phyloP scores from a whole-genome alignment of 1,140 invertebrate genomes.

The Adoxophyes honmai region DNA sequence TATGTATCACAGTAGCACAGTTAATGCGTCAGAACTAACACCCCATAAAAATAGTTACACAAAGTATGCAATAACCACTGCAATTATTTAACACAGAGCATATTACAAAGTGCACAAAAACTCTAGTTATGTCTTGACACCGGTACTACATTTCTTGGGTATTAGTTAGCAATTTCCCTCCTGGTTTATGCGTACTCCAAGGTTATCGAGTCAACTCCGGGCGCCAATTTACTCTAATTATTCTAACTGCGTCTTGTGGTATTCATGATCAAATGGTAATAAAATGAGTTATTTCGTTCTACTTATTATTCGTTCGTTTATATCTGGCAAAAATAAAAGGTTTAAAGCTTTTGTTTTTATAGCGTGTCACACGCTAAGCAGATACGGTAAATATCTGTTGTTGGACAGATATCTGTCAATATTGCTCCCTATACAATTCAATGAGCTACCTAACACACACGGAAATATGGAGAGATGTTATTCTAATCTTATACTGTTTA shows the following conservation, averaged over 20 bases:
- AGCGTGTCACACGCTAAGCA: no score
- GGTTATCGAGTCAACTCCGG: conserved; percentile 32
- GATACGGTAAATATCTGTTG: no score
- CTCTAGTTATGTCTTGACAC: conserved; percentile 19
- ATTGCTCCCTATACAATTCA: no score
- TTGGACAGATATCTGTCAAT: no score
- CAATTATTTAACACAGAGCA: conserved; percentile 5
- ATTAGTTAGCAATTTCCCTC: conserved; percentile 37
- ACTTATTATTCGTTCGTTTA: no score
- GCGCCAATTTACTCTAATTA: conserved; percentile 40
- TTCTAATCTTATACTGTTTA: no score
- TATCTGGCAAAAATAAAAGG: no score
- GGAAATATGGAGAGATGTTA: no score
- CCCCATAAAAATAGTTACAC: neutral
- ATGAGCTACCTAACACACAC: no score
- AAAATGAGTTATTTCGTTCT: neutral
- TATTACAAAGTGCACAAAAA: neutral
- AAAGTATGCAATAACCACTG: neutral
- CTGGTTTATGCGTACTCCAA: conserved; percentile 29
- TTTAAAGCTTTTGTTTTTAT: no score
- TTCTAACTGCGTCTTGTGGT: conserved; percentile 19
- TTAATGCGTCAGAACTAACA: neutral
- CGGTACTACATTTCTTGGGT: conserved; percentile 23
- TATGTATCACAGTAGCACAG: no score
- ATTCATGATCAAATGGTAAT: conserved; percentile 5